These are phyloP conservation scores for Eumacrocentrus americanus DNA, from an alignment of 2,888 invertebrate genomes.

Conservation along the genomic window DNA sequence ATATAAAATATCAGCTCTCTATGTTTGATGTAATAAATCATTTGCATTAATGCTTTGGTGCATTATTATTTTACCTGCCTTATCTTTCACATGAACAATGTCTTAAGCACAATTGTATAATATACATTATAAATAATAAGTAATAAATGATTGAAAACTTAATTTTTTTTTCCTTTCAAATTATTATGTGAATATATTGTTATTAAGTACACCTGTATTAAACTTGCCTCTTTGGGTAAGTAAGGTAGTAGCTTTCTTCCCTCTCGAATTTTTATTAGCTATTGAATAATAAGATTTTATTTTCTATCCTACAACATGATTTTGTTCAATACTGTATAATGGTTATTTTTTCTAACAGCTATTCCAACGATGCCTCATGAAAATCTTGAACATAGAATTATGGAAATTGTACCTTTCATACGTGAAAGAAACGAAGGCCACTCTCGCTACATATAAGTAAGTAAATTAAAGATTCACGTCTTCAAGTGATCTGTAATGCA, in stretches of 20 bases:
- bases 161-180: conserved; percentile 37
- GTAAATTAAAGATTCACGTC: no score
- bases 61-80: conserved; percentile 56
- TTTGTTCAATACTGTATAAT: conserved; percentile 35
- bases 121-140: conserved; percentile 24
- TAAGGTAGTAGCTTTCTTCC: conserved; percentile 44
- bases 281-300: conserved; percentile 17
- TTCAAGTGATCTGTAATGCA: no score
- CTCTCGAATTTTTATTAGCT: conserved; percentile 20
- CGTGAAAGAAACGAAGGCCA: conserved; percentile 96
- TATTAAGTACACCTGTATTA: conserved; percentile 23
- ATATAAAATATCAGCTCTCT: conserved; percentile 24
- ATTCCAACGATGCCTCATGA: conserved; percentile 97
- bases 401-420: conserved; percentile 98
- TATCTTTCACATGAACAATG: conserved; percentile 27
- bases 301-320: conserved; percentile 35
- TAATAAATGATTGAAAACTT: conserved; percentile 40
- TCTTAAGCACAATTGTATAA: conserved; percentile 40
- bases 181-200: conserved; percentile 38
- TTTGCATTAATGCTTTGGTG: conserved; percentile 53
- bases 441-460: conserved; percentile 91
- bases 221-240: conserved; percentile 53
- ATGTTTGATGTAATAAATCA: conserved; percentile 49
- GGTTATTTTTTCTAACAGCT: conserved; percentile 69
- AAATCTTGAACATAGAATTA: conserved; percentile 97